Base-by-base conservation (phyloP, 1,140 invertebrate species). In the Trichonephila clavata region DNA sequence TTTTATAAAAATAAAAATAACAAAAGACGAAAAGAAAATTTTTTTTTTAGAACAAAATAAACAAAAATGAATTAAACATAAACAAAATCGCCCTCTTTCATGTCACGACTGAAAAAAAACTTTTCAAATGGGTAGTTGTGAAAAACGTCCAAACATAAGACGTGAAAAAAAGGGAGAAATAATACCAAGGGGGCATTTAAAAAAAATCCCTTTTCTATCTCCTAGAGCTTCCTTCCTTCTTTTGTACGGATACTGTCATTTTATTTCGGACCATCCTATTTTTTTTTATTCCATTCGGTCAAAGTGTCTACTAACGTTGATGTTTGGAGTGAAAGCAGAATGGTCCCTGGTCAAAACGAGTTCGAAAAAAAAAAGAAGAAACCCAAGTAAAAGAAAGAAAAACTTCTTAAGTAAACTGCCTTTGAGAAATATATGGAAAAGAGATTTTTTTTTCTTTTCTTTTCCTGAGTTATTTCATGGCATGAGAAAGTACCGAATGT, bases 331-430 rank as follows among this genome's bases (percentile, higher is more conserved):
- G 20, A 50, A 50, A 50, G 50, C 50, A 50, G 50, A 50, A 50
- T 50, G 50, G 50, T 50, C 4, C 50, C 50, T 50, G 50, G 50
- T 50, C 50, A 50, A 50, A 50, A 50, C 50, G 50, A 50, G 50
- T 13, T 50, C 50, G 50, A 2, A 61, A 61, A 61, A n/a, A 61
- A 61, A 61, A 61, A 18, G 20, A 61, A 61, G 21, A 20, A 63
- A 39, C 32, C 32, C 2, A 63, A 63, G 16, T 20, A 18, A 63
- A 63, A 63, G 16, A 5, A 63, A 21, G 61, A 20, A 63, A 63
- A 63, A 63, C 61, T 63, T 63, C 61, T 63, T 63, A 63, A 63
- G 61, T 63, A 63, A 63, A 63, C 61, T 63, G 61, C 61, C 61
- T 63, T 63, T 63, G 21, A 63, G 61, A 63, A 63, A 63, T 63